These are phyloP conservation scores for Tipula vernalis DNA, from an alignment of 2,888 invertebrate species.

Conservation along the genomic window DNA sequence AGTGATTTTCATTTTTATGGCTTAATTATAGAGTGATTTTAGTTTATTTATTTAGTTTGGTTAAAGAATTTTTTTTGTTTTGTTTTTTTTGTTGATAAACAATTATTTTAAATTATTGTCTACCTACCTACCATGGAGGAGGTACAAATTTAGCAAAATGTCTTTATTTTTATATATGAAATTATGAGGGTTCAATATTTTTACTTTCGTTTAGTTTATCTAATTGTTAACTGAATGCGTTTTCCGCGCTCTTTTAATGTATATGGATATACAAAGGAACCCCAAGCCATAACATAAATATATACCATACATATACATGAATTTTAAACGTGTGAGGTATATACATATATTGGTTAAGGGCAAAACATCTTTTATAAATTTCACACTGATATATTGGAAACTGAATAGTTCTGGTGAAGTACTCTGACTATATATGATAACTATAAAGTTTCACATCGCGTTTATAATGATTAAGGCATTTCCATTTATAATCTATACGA, in stretches of 20 bases:
- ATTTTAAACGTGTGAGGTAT: not conserved
- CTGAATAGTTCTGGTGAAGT: not conserved
- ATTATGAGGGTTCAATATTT: not conserved
- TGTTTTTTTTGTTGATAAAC: not conserved
- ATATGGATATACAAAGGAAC: not conserved
- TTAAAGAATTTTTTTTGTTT: not conserved
- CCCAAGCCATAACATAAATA: not conserved
- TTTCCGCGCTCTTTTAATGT: not conserved
- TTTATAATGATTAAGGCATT: not conserved
- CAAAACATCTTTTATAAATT: not conserved
- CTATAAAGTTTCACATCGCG: not conserved
- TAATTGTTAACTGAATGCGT: not conserved
- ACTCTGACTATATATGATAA: not conserved
- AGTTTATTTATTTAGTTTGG: not conserved
- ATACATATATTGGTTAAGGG: not conserved
- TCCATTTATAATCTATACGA: not conserved
- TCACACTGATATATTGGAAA: not conserved
- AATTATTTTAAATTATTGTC: not conserved
- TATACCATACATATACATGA: not conserved
- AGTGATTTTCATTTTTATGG: constrained; percentile 4
- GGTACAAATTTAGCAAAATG: not conserved
- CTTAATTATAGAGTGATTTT: not conserved
- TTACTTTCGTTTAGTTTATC: not conserved
- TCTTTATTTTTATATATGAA: not conserved
- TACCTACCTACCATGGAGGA: not conserved